Conservation (phyloP, 2,797 vertebrate genomes). For the Spondyliosoma cantharus region DNA sequence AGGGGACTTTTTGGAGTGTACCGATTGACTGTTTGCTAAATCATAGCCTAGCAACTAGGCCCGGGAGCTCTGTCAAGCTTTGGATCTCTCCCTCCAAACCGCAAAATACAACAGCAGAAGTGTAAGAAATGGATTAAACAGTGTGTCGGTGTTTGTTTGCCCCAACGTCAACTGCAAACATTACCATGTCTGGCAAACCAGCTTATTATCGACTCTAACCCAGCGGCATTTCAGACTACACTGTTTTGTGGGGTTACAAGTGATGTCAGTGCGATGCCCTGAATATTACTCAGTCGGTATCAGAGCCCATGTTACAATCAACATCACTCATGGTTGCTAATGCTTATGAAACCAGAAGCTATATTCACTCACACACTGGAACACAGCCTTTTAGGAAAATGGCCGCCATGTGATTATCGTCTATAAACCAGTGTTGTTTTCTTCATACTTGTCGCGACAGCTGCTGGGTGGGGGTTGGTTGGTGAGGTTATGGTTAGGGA, state of each 20-base stretch:
- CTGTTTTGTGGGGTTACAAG: background rate
- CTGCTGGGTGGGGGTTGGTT: background rate
- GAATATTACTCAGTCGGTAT: no score
- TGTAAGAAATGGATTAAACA: background rate
- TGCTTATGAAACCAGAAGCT: no score
- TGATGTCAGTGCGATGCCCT: no score
- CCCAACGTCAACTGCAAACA: background rate
- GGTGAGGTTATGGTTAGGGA: background rate
- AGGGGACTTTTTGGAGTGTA: constrained; percentile 6
- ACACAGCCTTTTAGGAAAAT: no score
- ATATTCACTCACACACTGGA: no score
- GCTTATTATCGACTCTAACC: background rate
- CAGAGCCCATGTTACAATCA: no score
- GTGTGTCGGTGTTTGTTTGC: background rate
- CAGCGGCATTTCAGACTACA: background rate
- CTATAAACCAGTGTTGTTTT: background rate
- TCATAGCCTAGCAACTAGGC: constrained; percentile 12
- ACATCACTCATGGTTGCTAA: no score
- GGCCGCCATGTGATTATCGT: no score
- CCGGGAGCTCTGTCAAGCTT: background rate
- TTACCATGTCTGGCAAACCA: background rate
- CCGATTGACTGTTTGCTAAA: background rate
- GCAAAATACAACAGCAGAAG: background rate
- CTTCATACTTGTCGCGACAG: background rate
- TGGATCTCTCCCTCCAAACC: background rate